A percentile compares a stretch with the other conserved stretches of the same genome.
phyloP scores from a whole-genome alignment of 1,140 invertebrate species.

The Drosophila orena region DNA sequence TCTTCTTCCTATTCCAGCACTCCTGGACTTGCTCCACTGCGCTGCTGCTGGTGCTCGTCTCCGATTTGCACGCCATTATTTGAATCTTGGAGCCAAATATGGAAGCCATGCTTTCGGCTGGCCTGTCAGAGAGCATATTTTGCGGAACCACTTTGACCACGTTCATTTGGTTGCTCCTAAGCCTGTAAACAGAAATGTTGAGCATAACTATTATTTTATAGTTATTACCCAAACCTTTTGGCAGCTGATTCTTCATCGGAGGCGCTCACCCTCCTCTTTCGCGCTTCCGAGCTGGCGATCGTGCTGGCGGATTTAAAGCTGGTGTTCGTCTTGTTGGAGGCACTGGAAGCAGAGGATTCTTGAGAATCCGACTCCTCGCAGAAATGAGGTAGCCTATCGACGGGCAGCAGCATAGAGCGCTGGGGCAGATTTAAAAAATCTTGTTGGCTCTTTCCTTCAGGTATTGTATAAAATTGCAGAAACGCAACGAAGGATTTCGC shows the following conservation, averaged over 20 bases:
- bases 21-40: not conserved
- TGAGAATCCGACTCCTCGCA: constrained; percentile 3
- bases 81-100: too few species aligned
- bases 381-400: constrained; percentile 13
- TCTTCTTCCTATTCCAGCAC: not conserved
- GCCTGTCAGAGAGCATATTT: too few species aligned
- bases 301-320: constrained; percentile 14
- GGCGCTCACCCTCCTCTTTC: not conserved
- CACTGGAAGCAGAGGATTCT: constrained; percentile 2
- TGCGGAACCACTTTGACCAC: too few species aligned
- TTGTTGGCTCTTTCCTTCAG: constrained; percentile 5
- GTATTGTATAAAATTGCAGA: constrained; percentile 8
- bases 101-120: too few species aligned
- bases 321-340: not conserved
- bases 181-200: too few species aligned
- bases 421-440: not conserved
- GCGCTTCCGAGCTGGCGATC: not conserved
- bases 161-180: too few species aligned
- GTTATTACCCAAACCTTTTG: not conserved
- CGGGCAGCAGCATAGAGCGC: constrained; percentile 2
- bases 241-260: not conserved
- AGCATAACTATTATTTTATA: not conserved
- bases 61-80: too few species aligned
- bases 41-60: too few species aligned
- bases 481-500: constrained; percentile 3